A percentile compares a stretch with the other conserved stretches of the same genome.
These are phyloP conservation scores for Lasaia peninsularis DNA, from an alignment of 1,140 invertebrate species.

Conservation along the genomic window DNA sequence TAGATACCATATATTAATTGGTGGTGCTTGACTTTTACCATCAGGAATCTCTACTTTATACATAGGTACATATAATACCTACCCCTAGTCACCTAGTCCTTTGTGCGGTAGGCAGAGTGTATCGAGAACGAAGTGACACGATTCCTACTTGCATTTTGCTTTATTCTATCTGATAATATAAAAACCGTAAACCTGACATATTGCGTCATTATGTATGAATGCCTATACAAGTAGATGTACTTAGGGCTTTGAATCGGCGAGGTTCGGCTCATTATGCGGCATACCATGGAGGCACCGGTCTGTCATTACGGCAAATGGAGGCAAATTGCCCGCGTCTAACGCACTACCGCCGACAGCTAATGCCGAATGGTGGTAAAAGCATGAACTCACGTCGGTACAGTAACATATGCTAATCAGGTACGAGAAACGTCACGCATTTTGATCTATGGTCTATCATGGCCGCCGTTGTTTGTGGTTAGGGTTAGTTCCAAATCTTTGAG, in stretches of 20 bases:
- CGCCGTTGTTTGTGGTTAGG: too few species aligned
- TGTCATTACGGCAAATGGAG: conserved; percentile 74
- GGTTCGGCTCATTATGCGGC: conserved; percentile 62
- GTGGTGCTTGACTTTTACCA: too few species aligned
- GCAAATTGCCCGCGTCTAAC: conserved; percentile 74
- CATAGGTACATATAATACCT: too few species aligned
- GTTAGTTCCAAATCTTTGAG: too few species aligned
- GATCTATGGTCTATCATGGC: not conserved
- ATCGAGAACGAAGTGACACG: too few species aligned
- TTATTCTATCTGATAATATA: too few species aligned
- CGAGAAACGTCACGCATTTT: conserved; percentile 5
- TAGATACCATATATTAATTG: too few species aligned
- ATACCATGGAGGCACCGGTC: conserved; percentile 54
- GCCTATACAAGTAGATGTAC: conserved; percentile 10
- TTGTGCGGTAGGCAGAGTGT: too few species aligned
- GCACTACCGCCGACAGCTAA: conserved; percentile 56
- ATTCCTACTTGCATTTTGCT: too few species aligned
- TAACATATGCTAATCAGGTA: conserved; percentile 28
- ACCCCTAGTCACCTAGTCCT: too few species aligned
- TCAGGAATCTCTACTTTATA: too few species aligned
- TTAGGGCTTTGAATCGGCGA: conserved; percentile 41
- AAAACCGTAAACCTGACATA: too few species aligned
- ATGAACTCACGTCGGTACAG: conserved; percentile 42
- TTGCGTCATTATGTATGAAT: conserved; percentile 1
- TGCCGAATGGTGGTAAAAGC: conserved; percentile 53